Conservation (phyloP, 2,113 vertebrate species). For the Bombycilla garrulus region DNA sequence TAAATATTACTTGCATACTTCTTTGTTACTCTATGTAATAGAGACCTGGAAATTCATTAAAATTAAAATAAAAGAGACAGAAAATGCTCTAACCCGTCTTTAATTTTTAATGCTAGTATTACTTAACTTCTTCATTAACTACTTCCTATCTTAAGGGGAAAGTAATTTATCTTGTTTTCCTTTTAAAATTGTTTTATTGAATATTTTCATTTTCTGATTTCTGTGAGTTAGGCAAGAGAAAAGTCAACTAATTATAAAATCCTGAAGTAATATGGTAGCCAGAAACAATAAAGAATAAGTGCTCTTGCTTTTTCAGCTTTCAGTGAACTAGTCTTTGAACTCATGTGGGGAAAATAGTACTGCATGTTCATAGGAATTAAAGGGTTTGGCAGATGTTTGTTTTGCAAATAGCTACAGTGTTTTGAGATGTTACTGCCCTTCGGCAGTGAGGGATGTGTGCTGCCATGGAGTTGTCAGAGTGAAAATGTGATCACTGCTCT, state of each 20-base stretch:
- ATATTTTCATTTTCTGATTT: conserved; percentile 7
- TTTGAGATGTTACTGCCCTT: conserved; percentile 10
- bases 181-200: neutral
- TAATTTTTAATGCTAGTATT: neutral
- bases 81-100: neutral
- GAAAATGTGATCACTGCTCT: neutral
- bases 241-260: neutral
- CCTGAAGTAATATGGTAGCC: neutral
- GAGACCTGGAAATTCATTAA: neutral
- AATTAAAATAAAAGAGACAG: neutral
- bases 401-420: conserved; percentile 20
- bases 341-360: neutral
- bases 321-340: neutral
- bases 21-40: neutral
- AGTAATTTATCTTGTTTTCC: neutral
- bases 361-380: neutral
- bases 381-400: neutral
- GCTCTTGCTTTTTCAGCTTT: neutral
- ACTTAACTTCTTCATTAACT: neutral
- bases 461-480: neutral
- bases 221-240: neutral
- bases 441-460: neutral
- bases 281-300: neutral
- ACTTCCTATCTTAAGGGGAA: neutral
- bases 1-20: neutral